Base-by-base conservation (phyloP, 2,888 invertebrate species). In the Sminthurinus aureus region DNA sequence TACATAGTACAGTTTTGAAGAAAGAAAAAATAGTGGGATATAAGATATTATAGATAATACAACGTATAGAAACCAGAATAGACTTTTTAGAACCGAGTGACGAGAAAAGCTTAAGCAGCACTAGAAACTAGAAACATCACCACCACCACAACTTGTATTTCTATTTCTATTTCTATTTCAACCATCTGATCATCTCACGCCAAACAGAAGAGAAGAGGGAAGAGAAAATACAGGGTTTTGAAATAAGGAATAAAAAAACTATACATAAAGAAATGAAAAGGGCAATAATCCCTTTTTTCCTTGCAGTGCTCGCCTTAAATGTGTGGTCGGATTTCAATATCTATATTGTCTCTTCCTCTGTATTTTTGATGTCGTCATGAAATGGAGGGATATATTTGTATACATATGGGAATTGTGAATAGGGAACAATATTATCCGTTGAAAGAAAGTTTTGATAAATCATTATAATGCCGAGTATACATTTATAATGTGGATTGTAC, bases 361-460 rank as follows among this genome's bases (percentile, higher is more conserved):
- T 83, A n/a, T 38, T 38, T 38, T 38, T 38, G 38, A 38, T 84
- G 83, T 85, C 85, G 79, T 86, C 81, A 81, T 67, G 66, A 84
- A 76, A 79, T 83, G 78, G 79, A 82, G 76, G 84, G 83, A 69
- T 71, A 85, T 77, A 83, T 13, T 3, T 0, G 77, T 18, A 26
- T 15, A n/a, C n/a, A n/a, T n/a, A n/a, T n/a, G n/a, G 20, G 79
- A 64, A 66, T 66, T 8, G 20, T 69, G 24, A 13, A 81, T 82
- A 85, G 82, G 73, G 82, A 84, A 74, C 75, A 78, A 67, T 67
- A 66, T 71, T 13, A 22, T 20, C 77, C 22, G n/a, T 20, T 81
- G 81, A 86, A 86, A 87, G 86, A 86, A 87, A 85, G 85, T 87
- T 87, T 87, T 88, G 88, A 88, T 88, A 88, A 88, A 88, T 88